These are phyloP conservation scores for Plecturocebus donacophilus DNA, from an alignment of 2,113 vertebrate genomes.

Conservation along the genomic window DNA sequence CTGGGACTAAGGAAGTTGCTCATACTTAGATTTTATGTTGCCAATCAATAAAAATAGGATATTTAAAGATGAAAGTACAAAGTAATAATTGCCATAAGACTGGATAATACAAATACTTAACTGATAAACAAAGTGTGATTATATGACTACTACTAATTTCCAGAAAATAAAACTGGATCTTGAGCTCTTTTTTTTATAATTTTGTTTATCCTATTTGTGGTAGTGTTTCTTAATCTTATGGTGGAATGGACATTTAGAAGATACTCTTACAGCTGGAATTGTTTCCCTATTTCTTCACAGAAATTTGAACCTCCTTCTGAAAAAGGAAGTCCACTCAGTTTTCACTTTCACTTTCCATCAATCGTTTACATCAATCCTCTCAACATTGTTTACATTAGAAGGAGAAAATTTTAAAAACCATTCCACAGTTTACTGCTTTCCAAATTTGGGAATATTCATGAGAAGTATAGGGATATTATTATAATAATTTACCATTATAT, in stretches of 20 bases:
- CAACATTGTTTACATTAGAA: background rate
- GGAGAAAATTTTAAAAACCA: background rate
- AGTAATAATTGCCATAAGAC: background rate
- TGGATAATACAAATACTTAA: background rate
- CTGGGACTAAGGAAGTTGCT: background rate
- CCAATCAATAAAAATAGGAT: background rate
- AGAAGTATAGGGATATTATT: background rate
- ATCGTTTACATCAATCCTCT: background rate
- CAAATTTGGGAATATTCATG: background rate
- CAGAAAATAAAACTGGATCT: background rate
- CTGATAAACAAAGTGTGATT: background rate
- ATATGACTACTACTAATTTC: background rate
- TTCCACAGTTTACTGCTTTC: background rate
- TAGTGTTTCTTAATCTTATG: background rate
- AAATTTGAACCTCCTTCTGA: background rate
- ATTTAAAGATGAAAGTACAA: background rate
- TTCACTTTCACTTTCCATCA: background rate
- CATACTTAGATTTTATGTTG: background rate
- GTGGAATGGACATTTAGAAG: background rate
- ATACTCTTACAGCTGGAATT: background rate
- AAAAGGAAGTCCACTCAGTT: background rate
- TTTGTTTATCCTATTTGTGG: background rate
- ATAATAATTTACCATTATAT: background rate
- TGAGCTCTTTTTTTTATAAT: background rate
- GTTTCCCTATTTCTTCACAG: background rate